Evolutionary conservation across 2,888 invertebrate species (phyloP), one percentile per base, ranked within the genome.

Genomic region (Dioctria linearis): DNA sequence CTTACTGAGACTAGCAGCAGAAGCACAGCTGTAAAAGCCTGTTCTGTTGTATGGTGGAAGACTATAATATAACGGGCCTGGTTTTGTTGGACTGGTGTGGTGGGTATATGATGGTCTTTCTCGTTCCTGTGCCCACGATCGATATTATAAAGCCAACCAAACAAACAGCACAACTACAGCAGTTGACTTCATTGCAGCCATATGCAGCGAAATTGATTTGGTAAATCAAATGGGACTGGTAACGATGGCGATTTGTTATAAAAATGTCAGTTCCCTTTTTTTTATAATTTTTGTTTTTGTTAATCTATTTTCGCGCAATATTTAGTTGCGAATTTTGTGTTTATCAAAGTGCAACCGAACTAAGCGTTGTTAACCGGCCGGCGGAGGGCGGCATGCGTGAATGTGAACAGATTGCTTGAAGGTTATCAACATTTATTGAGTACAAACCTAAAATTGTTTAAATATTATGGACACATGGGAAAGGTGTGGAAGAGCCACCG

Each of bases 271-370:
- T 13, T 46, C 67, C 49, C 13, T 67, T 67, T 46, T 46, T 25
- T 25, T 67, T 25, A n/a, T 43, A 8, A 8, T 46, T 8, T 25
- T 25, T 25, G 0, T 25, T 25, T 25, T 25, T 25, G 25, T 25
- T 25, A 25, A 25, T 25, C 25, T 25, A 13, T 13, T 11, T 8
- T 13, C 67, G 49, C 42, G 13, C 25, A n/a, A 43, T 9, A 43
- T 42, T 6, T 25, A 67, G 9, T 67, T 46, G 67, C 49, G 49
- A 67, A 67, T 67, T 67, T 43, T 67, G 46, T 67, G 42, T 67
- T 67, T 67, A 67, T 67, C 67, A n/a, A 25, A 25, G 25, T 25
- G 25, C 25, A 25, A 25, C 2, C 25, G 25, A 25, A 25, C 25
- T 25, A 2, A 25, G 25, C 25, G 2, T 25, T 25, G 25, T 25